Evolutionary conservation across 2,113 vertebrate genomes (phyloP), one percentile per base, ranked within the genome.

Genomic region (Phalacrocorax carbo): DNA sequence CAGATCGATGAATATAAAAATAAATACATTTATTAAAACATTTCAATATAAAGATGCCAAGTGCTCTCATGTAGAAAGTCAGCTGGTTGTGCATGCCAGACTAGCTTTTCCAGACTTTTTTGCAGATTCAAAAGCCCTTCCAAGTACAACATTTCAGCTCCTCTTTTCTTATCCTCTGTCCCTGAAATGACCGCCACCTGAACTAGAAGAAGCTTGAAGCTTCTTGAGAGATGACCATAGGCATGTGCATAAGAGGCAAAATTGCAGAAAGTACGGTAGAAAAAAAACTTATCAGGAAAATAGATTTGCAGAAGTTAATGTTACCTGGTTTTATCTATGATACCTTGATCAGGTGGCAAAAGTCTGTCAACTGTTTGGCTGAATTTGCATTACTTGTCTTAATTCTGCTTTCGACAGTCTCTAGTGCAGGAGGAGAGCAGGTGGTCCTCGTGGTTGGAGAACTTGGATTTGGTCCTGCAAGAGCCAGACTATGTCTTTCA

Each of bases 401-500:
- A 76, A 93, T 91, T 84, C 42, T 92, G 54, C 64, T 88, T 75
- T 88, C 48, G 21, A 66, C 12, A 11, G 46, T 55, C 70, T 89
- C 61, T 73, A 55, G 62, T 65, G 54, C 80, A 71, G 62, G 51
- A 85, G 78, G 38, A 77, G 80, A 97, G 54, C 96, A 94, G 96
- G 94, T 96, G 96, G 55, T 87, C 58, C 32, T 94, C 38, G 0
- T 70, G 86, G 54, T 30, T 93, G 87, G 81, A 83, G 89, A 73
- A 25, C 89, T 92, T 89, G 95, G 91, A 94, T 38, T 91, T 54
- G 36, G 48, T 97, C 89, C 94, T 90, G 38, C 42, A 58, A 60
- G 71, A 86, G 70, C 73, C 69, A 87, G 94, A 87, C 60, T 6
- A 4, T 86, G 77, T 70, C 75, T 91, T 96, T 93, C 84, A 91